Evolutionary conservation across 1,140 invertebrate genomes (phyloP).

Genomic region (Archegozetes longisetosus): DNA sequence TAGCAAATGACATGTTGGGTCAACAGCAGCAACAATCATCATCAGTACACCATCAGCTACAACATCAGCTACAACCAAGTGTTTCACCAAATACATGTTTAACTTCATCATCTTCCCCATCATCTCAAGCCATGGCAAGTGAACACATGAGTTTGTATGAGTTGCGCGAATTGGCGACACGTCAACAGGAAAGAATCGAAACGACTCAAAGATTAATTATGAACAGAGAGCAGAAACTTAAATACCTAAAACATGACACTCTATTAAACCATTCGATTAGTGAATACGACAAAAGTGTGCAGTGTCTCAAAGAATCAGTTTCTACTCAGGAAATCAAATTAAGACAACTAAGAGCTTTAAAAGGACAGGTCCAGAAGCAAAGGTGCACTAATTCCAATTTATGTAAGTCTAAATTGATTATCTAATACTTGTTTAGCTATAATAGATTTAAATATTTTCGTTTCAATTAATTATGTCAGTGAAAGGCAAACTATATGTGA

Average conservation of each 20-base stretch:
- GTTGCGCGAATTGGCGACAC: conserved; percentile 63
- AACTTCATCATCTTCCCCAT: too few species aligned
- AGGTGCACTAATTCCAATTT: conserved; percentile 74
- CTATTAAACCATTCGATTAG: conserved; percentile 60
- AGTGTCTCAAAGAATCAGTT: conserved; percentile 68
- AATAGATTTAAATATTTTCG: too few species aligned
- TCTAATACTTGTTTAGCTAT: too few species aligned
- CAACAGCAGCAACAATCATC: not conserved
- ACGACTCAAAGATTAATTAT: conserved; percentile 73
- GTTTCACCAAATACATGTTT: not conserved
- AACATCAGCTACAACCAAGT: not conserved
- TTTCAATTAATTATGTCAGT: too few species aligned
- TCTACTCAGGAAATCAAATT: conserved; percentile 86
- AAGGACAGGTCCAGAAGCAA: conserved; percentile 79
- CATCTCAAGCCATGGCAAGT: not conserved
- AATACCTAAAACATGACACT: conserved; percentile 84
- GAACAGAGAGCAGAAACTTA: conserved; percentile 77
- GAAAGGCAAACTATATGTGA: too few species aligned
- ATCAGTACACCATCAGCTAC: not conserved
- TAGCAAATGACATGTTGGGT: not conserved
- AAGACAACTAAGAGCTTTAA: conserved; percentile 64
- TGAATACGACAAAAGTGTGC: conserved; percentile 67
- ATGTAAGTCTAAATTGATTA: conserved; percentile 47
- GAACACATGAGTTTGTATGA: conserved; percentile 21
- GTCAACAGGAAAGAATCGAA: conserved; percentile 91